phyloP scores from a whole-genome alignment of 1,140 invertebrate species.

The Arctopsyche grandis region DNA sequence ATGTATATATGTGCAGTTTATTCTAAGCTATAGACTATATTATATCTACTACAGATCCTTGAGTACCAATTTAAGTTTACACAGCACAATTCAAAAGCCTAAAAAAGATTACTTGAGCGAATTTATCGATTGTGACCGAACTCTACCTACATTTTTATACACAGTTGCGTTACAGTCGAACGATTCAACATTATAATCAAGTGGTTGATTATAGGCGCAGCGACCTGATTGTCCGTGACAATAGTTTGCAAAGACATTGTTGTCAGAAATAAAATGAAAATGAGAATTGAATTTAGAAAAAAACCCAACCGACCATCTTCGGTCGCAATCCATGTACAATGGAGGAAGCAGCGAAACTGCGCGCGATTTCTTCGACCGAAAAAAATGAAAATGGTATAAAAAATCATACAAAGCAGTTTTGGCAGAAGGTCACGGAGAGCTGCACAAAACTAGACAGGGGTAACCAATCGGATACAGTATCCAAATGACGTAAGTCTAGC shows the following conservation, averaged over 20 bases:
- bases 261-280: constrained; percentile 12
- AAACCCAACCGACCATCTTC: background rate
- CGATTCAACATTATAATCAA: constrained; percentile 19
- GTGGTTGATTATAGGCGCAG: constrained; percentile 19
- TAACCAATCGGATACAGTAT: background rate
- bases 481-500: no score
- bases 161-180: constrained; percentile 10
- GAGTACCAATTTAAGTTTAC: no score
- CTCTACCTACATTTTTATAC: background rate
- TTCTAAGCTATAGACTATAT: no score
- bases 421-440: constrained; percentile 8
- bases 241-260: constrained; percentile 18
- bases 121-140: background rate
- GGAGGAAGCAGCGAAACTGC: background rate
- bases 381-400: constrained; percentile 1
- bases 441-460: background rate
- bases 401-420: background rate
- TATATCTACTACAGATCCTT: no score
- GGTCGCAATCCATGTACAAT: background rate
- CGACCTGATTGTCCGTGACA: constrained; percentile 13
- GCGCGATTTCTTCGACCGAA: background rate
- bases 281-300: background rate
- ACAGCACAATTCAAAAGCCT: no score
- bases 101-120: no score
- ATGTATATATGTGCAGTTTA: no score